phyloP scores from a whole-genome alignment of 2,888 invertebrate genomes.

The Meiosimyza decipiens region DNA sequence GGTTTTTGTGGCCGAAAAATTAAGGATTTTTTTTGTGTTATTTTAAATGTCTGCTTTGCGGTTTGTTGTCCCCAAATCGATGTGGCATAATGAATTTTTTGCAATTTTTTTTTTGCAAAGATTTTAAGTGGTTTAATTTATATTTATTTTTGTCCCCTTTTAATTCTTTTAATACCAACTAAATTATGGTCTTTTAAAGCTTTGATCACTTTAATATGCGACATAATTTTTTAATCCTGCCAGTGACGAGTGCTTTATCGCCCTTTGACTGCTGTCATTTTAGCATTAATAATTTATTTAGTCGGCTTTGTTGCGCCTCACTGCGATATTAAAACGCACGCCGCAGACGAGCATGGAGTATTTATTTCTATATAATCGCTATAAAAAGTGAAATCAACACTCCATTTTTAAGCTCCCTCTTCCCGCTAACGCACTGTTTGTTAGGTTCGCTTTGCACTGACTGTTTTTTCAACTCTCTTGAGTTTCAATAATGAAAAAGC shows the following conservation, averaged over 20 bases:
- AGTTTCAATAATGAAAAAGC: constrained; percentile 35
- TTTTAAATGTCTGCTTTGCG: constrained; percentile 16
- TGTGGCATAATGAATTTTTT: background rate
- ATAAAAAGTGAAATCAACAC: constrained; percentile 20
- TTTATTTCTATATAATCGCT: background rate
- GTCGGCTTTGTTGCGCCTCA: constrained; percentile 35
- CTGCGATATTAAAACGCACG: background rate
- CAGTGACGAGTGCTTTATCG: background rate
- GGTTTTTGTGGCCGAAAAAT: background rate
- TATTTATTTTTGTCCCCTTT: background rate
- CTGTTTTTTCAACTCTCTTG: constrained; percentile 27
- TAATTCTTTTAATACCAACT: background rate
- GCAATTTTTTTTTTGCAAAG: background rate
- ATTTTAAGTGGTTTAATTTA: too few relatives aligned
- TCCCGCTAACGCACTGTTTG: too few relatives aligned
- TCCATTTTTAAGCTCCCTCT: constrained; percentile 1
- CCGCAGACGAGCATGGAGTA: background rate
- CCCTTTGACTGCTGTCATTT: constrained; percentile 37
- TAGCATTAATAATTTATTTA: constrained; percentile 48
- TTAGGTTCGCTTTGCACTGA: background rate
- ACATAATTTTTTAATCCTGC: too few relatives aligned
- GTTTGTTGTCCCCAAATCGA: background rate
- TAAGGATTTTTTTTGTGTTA: background rate
- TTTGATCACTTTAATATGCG: background rate
- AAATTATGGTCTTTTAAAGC: constrained; percentile 3